Base-by-base conservation (phyloP, 2,113 vertebrate genomes). In the Bolborhynchus lineola region DNA sequence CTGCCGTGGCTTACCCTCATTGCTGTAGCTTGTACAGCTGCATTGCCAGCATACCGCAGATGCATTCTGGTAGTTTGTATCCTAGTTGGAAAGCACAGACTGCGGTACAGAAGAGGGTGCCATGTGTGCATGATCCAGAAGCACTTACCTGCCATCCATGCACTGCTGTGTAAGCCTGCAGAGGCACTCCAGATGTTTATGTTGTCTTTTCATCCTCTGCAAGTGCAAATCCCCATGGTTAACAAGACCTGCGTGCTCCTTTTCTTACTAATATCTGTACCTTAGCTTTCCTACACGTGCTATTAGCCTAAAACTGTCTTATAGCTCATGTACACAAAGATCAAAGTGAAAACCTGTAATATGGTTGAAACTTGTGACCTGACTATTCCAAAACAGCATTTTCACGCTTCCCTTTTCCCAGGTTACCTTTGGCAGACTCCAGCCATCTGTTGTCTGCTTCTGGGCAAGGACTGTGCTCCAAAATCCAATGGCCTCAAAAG, bases 401-500 rank as follows among this genome's bases (percentile, higher is more conserved):
- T 93, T 91, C 84, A 76, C 4, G 8, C 89, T 90, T 86, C 84
- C 82, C 52, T 94, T 90, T 90, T 92, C 96, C 93, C 88, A 86
- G 76, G 83, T 94, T 93, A 76, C 93, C 69, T 76, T 86, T 92
- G 90, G 70, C 86, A 90, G 90, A 72, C 96, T 95, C 72, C 69
- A 92, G 83, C 88, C 93, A 91, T 97, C 93, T 97, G 90, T 57
- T 93, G 80, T 84, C 93, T 96, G 90, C 81, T 72, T 60, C 82
- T 86, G 62, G 74, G 67, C 69, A 46, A 92, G 31, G 46, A 37
- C 35, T 68, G 2, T 3, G 2, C 86, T 89, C 81, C 86, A 91
- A 71, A 95, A 92, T 68, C 35, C 50, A 67, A 2, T 35, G 37
- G 80, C 65, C 60, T 83, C 72, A 12, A 42, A 81, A 68, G 49